These are phyloP conservation scores for Meiosimyza decipiens DNA, from an alignment of 2,888 invertebrate genomes.

Conservation along the genomic window DNA sequence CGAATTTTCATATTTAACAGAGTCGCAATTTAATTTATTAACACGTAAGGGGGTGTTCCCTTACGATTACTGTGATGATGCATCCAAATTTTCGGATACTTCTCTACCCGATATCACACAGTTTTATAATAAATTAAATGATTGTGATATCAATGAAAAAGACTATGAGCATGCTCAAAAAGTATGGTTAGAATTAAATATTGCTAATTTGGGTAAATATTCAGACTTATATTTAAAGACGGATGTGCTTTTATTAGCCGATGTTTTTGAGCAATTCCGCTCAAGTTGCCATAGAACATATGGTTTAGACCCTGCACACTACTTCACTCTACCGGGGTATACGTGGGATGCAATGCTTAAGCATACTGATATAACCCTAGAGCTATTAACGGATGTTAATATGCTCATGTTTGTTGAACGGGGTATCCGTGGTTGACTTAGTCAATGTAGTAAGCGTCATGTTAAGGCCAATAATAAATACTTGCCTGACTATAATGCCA, in stretches of 20 bases:
- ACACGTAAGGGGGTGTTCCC: conserved; percentile 10
- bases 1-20: neutral
- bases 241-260: conserved; percentile 20
- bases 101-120: neutral
- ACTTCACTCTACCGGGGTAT: no score
- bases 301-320: conserved; percentile 10
- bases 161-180: neutral
- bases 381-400: neutral
- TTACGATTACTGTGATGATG: conserved; percentile 10
- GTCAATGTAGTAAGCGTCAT: neutral
- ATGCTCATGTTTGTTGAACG: conserved; percentile 4
- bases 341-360: conserved; percentile 3
- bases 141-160: neutral
- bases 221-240: conserved; percentile 27
- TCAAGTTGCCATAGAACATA: conserved; percentile 10
- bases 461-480: conserved; percentile 5
- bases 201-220: neutral
- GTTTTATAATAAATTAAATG: conserved; percentile 2
- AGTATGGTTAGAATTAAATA: neutral
- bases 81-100: no score
- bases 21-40: conserved; percentile 1
- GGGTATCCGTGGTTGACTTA: no score
- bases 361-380: neutral
- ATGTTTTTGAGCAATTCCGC: conserved; percentile 32
- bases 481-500: neutral